These are phyloP conservation scores for Galemys pyrenaicus DNA, from an alignment of 2,113 vertebrate genomes.

Conservation along the genomic window DNA sequence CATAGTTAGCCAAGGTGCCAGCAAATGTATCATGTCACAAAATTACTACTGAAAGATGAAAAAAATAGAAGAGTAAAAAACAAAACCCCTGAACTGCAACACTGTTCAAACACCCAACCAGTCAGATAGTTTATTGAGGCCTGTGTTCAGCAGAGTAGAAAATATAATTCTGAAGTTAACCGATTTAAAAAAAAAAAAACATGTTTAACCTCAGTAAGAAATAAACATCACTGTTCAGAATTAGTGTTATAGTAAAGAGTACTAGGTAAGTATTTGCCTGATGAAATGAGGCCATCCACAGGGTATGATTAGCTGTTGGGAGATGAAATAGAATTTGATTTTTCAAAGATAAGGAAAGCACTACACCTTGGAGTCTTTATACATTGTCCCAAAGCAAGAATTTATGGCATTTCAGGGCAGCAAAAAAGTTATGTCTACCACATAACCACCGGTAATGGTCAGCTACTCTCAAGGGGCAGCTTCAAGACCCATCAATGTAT, in stretches of 20 bases:
- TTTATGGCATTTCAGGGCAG: background rate
- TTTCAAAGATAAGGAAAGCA: conserved; percentile 50
- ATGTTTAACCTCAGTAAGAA: conserved; percentile 37
- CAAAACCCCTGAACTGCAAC: conserved; percentile 1
- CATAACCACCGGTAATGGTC: background rate
- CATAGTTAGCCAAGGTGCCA: conserved; percentile 75
- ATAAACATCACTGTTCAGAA: conserved; percentile 18
- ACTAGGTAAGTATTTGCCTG: background rate
- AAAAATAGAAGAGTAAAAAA: background rate
- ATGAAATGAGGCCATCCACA: background rate
- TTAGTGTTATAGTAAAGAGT: background rate
- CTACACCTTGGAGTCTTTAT: background rate
- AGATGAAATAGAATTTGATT: conserved; percentile 30
- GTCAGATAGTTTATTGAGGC: background rate
- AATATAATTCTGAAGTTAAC: conserved; percentile 62
- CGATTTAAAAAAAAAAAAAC: background rate
- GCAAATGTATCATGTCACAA: conserved; percentile 74
- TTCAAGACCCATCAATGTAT: background rate
- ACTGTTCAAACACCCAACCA: conserved; percentile 20
- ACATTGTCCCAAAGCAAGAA: background rate
- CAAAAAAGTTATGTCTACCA: background rate
- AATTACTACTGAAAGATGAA: conserved; percentile 73
- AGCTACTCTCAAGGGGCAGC: background rate
- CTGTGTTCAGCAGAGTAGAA: conserved; percentile 45
- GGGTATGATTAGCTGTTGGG: background rate